Evolutionary conservation across 2,113 vertebrate genomes (phyloP), one percentile per base, ranked within the genome.

Genomic region (Centropus bengalensis): DNA sequence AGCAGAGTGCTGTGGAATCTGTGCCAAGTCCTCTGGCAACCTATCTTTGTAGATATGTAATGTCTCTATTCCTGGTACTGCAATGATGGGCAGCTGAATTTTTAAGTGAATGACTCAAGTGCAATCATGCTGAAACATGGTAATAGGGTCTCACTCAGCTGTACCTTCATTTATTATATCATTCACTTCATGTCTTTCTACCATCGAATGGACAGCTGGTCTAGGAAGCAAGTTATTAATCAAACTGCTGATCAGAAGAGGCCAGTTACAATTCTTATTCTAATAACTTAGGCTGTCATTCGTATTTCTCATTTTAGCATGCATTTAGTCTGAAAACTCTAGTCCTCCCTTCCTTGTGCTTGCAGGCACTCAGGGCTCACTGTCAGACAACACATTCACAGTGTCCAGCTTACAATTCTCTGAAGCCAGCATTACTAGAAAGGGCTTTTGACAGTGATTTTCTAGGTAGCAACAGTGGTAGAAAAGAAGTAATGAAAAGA

Each of bases 101-200:
- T 95, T 96, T 90, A 96, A 97, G 84, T 3, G 42, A 91, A 77
- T 96, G 94, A 94, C 94, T 96, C 91, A 95, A 95, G 91, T 95
- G 89, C 68, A 84, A 12, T 94, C 77, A 89, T 91, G 82, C 78
- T 91, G 89, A 93, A 86, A 75, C 67, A 93, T 68, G 62, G 56
- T 82, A 94, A 96, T 69, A 82, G 77, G 82, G 81, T 92, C 55
- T 96, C 86, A 77, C 74, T 71, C 66, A 76, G 77, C 94, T 95
- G 91, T 91, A 84, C 93, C 67, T 68, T 95, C 58, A 96, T 97
- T 94, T 82, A 93, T 96, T 84, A 97, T 10, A 85, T 86, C 78
- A 75, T 96, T 93, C 2, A 1, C 78, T 51, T 92, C 89, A 51
- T 59, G 80, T 73, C 90, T 95, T 71, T 68, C 52, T 81, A 66